Conservation (phyloP, 2,888 invertebrate species). For the Drosophila trichaetosa region DNA sequence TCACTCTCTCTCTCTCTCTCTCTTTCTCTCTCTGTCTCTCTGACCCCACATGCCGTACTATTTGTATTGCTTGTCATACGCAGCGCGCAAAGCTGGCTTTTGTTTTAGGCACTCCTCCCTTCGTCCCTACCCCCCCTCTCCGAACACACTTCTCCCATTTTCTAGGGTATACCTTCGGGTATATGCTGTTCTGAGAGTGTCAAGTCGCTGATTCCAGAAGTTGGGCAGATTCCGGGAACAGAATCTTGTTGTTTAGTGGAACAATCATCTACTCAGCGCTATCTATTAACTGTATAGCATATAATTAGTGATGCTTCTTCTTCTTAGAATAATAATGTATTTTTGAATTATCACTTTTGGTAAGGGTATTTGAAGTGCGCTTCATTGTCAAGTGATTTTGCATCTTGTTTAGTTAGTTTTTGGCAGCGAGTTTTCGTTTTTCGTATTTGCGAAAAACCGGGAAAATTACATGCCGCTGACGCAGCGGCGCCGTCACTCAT, state of each 20-base stretch:
- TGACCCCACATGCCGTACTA: conserved; percentile 16
- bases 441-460: conserved; percentile 72
- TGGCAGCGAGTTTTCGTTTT: conserved; percentile 56
- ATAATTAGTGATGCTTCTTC: background rate
- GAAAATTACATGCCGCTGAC: conserved; percentile 75
- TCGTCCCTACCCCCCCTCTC: background rate
- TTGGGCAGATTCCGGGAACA: background rate
- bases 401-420: conserved; percentile 65
- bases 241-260: background rate
- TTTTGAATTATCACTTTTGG: background rate
- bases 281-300: background rate
- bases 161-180: background rate
- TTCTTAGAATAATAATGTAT: background rate
- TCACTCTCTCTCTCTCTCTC: background rate
- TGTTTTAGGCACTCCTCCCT: conserved; percentile 47
- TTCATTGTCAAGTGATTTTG: background rate
- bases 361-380: conserved; percentile 35
- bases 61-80: conserved; percentile 68
- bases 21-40: conserved; percentile 17
- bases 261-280: background rate
- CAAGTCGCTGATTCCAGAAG: conserved; percentile 5
- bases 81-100: conserved; percentile 52
- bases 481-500: conserved; percentile 75
- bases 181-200: conserved; percentile 3
- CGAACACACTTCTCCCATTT: conserved; percentile 2